A percentile compares a stretch with the other conserved stretches of the same genome.
phyloP scores from a whole-genome alignment of 2,888 invertebrate species.

The Drosophila nigricruria region DNA sequence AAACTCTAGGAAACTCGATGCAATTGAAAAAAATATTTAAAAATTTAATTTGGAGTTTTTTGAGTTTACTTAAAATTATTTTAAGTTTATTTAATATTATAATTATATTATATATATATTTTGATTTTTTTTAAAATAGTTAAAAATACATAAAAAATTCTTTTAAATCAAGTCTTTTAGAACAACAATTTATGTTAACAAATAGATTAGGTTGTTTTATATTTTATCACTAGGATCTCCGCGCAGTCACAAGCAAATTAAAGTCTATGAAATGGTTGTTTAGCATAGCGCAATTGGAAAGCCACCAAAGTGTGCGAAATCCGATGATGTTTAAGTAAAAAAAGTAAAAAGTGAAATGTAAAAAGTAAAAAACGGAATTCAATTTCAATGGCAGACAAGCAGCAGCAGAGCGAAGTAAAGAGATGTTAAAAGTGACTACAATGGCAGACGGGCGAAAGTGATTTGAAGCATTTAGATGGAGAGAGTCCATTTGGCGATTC shows the following conservation, averaged over 20 bases:
- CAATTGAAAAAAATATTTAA: too few species aligned
- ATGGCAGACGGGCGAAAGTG: conserved; percentile 1
- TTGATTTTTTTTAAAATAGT: too few species aligned
- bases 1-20: too few species aligned
- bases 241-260: not conserved
- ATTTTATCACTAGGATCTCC: not conserved
- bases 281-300: not conserved
- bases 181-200: not conserved
- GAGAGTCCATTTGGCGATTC: conserved; percentile 41
- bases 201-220: too few species aligned
- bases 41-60: too few species aligned
- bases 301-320: conserved; percentile 13
- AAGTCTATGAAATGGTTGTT: not conserved
- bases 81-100: too few species aligned
- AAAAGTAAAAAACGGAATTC: not conserved
- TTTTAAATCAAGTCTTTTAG: too few species aligned
- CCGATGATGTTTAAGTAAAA: conserved; percentile 3
- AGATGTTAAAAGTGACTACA: not conserved
- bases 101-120: too few species aligned
- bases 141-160: too few species aligned
- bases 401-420: not conserved
- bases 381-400: not conserved
- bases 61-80: too few species aligned
- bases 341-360: too few species aligned
- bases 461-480: conserved; percentile 11